Evolutionary conservation across 2,888 invertebrate genomes (phyloP).

Genomic region (Ornithoptera priamus): DNA sequence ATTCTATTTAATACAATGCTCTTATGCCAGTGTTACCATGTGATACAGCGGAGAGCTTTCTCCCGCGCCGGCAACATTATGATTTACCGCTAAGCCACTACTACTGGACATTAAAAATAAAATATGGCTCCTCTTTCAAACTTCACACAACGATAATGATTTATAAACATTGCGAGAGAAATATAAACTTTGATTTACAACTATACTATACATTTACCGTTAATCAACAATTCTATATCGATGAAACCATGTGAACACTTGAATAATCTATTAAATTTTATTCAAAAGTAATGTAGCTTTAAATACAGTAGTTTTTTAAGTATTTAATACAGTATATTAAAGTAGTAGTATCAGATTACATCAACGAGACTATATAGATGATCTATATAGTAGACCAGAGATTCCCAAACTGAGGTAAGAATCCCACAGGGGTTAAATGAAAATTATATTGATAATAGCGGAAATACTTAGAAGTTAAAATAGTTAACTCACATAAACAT

Average conservation of each 20-base stretch:
- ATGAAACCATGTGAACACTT: no score
- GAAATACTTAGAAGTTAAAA: no score
- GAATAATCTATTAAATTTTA: background rate
- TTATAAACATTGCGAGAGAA: constrained; percentile 5
- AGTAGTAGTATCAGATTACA: no score
- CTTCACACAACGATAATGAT: constrained; percentile 8
- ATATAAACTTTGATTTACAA: background rate
- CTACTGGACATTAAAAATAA: constrained; percentile 3
- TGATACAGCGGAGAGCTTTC: constrained; percentile 6
- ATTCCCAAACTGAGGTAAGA: no score
- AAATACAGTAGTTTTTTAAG: no score
- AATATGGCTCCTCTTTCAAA: constrained; percentile 5
- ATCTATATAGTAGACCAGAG: no score
- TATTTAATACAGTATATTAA: no score
- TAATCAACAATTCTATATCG: background rate
- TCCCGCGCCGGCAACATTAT: constrained; percentile 4
- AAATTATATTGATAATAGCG: no score
- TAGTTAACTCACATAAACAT: no score
- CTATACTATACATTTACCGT: background rate
- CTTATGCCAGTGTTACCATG: background rate
- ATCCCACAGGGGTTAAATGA: no score
- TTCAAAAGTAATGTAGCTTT: no score
- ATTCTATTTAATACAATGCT: background rate
- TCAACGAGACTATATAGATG: no score
- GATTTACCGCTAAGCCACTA: constrained; percentile 8